Conservation (phyloP, 2,113 vertebrate genomes). For the Apodemus sylvaticus region DNA sequence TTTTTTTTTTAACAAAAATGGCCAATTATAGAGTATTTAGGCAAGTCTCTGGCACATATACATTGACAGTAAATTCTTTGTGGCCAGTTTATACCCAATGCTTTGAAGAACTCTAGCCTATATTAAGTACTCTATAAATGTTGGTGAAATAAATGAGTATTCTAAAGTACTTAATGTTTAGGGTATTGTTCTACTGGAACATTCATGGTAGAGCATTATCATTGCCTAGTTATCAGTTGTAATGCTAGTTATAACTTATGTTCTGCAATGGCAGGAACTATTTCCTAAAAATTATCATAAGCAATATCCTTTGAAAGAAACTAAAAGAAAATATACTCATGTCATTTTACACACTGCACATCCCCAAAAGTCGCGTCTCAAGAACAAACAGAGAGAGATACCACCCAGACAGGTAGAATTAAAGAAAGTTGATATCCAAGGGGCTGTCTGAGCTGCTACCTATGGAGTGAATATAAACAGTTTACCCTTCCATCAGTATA, state of each 20-base stretch:
- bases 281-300: not conserved
- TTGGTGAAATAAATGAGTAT: not conserved
- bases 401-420: not conserved
- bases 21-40: not conserved
- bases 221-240: not conserved
- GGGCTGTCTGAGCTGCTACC: not conserved
- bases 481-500: not conserved
- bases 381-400: not conserved
- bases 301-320: not conserved
- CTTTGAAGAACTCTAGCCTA: not conserved
- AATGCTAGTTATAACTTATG: not conserved
- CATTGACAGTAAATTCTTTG: slow-evolving; percentile 7
- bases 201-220: not conserved
- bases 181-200: not conserved
- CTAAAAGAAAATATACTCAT: not conserved
- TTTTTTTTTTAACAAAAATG: not conserved
- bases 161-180: not conserved
- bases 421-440: not conserved
- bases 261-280: not conserved
- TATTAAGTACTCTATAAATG: not conserved
- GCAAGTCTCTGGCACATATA: not conserved
- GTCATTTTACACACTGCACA: accelerated
- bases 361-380: not conserved
- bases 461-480: not conserved
- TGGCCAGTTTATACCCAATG: not conserved